Conservation (phyloP, 2,113 vertebrate genomes). For the Hippopotamus amphibius region DNA sequence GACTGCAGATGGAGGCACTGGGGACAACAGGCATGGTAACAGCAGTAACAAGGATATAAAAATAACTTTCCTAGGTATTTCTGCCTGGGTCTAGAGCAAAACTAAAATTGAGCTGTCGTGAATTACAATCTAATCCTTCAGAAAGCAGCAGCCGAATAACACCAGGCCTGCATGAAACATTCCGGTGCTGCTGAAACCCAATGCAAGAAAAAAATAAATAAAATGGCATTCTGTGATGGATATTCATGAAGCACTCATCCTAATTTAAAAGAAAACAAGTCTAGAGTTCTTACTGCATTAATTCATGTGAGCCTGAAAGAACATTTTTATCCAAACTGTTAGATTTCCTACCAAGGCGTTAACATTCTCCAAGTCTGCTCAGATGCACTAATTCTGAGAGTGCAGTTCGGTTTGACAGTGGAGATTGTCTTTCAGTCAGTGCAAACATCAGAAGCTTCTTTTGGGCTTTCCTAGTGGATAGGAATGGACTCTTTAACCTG, state of each 20-base stretch:
- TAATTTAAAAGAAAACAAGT: conserved; percentile 85
- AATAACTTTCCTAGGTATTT: conserved; percentile 77
- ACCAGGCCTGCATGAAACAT: conserved; percentile 69
- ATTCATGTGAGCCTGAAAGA: conserved; percentile 81
- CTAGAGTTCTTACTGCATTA: conserved; percentile 85
- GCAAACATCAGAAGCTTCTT: conserved; percentile 45
- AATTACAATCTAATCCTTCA: conserved; percentile 62
- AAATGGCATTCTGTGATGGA: conserved; percentile 83
- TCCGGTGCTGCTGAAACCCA: conserved; percentile 74
- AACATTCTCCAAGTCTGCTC: conserved; percentile 80
- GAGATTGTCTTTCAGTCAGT: conserved; percentile 58
- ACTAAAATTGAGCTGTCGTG: conserved; percentile 74
- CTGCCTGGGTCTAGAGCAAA: conserved; percentile 73
- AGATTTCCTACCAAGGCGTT: conserved; percentile 80
- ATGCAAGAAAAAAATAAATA: conserved; percentile 69
- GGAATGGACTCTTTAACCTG: not conserved
- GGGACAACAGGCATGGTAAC: conserved; percentile 45
- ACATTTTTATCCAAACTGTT: conserved; percentile 84
- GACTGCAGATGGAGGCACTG: conserved; percentile 58
- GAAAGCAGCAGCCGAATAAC: conserved; percentile 61
- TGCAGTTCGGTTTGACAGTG: not conserved
- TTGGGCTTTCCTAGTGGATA: not conserved
- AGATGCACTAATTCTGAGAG: conserved; percentile 65
- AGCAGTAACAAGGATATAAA: conserved; percentile 55
- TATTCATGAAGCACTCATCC: conserved; percentile 83